A percentile compares a stretch with the other conserved stretches of the same genome.
phyloP scores from a whole-genome alignment of 2,888 invertebrate genomes.

The Apocheima hispidaria region DNA sequence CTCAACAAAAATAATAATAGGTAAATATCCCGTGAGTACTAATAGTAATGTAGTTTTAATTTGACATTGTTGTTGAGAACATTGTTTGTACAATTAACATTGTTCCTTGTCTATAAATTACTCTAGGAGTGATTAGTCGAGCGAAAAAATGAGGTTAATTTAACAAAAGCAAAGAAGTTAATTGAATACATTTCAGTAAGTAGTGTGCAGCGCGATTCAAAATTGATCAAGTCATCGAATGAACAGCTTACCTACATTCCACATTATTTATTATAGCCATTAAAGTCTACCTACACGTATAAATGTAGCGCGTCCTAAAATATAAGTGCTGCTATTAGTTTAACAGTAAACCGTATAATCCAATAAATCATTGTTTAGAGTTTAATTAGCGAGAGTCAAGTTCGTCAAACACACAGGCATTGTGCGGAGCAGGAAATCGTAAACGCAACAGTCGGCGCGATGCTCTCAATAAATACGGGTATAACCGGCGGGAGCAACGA shows the following conservation, averaged over 20 bases:
- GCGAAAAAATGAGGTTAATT: too few relatives aligned
- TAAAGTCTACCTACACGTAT: slow-evolving; percentile 38
- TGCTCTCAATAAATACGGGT: slow-evolving; percentile 77
- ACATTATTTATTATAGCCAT: slow-evolving; percentile 28
- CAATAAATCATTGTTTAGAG: slow-evolving; percentile 43
- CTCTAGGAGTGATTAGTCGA: too few relatives aligned
- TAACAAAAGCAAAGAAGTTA: too few relatives aligned
- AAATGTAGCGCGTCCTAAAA: slow-evolving; percentile 36
- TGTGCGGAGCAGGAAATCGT: slow-evolving; percentile 72
- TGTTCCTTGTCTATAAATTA: too few relatives aligned
- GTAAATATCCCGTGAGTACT: too few relatives aligned
- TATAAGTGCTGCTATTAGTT: slow-evolving; percentile 39
- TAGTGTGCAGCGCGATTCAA: background rate
- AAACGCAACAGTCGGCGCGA: slow-evolving; percentile 68
- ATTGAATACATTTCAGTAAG: background rate
- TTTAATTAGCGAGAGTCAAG: slow-evolving; percentile 55
- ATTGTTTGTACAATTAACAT: too few relatives aligned
- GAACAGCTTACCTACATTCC: slow-evolving; percentile 18
- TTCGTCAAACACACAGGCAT: slow-evolving; percentile 58
- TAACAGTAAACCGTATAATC: slow-evolving; percentile 44
- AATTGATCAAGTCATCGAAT: slow-evolving; percentile 17
- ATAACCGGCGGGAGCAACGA: slow-evolving; percentile 78
- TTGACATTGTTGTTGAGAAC: too few relatives aligned
- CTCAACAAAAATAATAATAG: too few relatives aligned
- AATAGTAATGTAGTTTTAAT: too few relatives aligned